A percentile compares a stretch with the other conserved stretches of the same genome.
Conservation (phyloP, 2,888 invertebrate genomes). For the Ectobius pallidus region DNA sequence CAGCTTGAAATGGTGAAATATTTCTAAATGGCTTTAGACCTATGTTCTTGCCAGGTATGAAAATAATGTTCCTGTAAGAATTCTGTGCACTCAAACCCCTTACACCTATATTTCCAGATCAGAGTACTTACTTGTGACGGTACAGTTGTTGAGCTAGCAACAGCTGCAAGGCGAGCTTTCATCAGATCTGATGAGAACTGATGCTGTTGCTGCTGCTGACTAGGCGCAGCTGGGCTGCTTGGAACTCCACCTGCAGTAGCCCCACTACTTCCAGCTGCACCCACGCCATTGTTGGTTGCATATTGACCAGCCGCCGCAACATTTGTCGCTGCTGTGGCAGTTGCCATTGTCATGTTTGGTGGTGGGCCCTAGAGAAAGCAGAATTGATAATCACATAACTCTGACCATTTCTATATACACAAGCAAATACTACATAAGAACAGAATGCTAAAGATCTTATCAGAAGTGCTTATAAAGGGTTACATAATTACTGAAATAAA, state of each 20-base stretch:
- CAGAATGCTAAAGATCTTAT: no score
- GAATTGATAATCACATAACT: background rate
- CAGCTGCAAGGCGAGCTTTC: constrained; percentile 61
- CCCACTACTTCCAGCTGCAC: background rate
- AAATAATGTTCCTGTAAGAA: no score
- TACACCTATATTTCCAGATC: no score
- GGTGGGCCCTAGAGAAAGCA: constrained; percentile 34
- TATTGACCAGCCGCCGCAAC: constrained; percentile 46
- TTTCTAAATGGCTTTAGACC: no score
- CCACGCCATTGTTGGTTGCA: constrained; percentile 29
- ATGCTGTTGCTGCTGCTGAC: constrained; percentile 50
- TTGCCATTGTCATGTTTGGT: constrained; percentile 35
- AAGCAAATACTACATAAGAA: no score
- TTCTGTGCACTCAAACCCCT: no score
- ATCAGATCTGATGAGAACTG: constrained; percentile 64
- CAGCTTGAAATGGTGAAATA: no score
- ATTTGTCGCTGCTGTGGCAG: constrained; percentile 47
- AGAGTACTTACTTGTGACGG: background rate
- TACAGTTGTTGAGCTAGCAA: constrained; percentile 22
- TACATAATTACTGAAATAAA: no score
- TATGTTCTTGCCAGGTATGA: no score
- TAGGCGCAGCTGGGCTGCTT: constrained; percentile 31
- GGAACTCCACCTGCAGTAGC: constrained; percentile 24
- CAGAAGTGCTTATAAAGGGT: no score
- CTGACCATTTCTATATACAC: no score